phyloP scores from a whole-genome alignment of 2,113 vertebrate genomes.

The Pterophyllum scalare region DNA sequence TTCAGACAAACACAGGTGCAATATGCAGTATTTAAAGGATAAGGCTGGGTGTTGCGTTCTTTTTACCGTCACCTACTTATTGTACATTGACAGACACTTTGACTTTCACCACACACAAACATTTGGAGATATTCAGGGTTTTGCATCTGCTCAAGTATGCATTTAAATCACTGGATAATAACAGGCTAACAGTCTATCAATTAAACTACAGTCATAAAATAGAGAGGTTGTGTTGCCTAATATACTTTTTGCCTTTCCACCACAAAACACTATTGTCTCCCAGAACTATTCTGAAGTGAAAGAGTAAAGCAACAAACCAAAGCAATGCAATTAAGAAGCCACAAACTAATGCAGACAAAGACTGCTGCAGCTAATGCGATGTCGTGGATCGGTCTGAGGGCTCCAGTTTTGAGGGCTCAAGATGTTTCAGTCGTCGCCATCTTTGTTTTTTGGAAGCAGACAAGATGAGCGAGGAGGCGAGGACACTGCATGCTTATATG shows the following conservation, averaged over 20 bases:
- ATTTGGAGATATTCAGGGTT: slow-evolving; percentile 12
- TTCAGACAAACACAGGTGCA: slow-evolving; percentile 11
- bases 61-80: neutral
- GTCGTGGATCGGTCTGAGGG: neutral
- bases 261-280: slow-evolving; percentile 6
- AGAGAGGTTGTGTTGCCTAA: neutral
- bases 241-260: slow-evolving; percentile 25
- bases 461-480: neutral
- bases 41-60: neutral
- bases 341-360: neutral
- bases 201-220: neutral
- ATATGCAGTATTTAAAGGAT: slow-evolving; percentile 5
- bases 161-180: slow-evolving; percentile 12
- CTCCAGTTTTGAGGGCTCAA: neutral
- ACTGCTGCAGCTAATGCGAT: neutral
- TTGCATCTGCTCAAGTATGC: neutral
- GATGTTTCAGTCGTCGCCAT: neutral
- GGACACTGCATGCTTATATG: neutral
- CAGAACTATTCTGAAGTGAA: neutral
- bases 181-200: slow-evolving; percentile 16
- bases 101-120: neutral
- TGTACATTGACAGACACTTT: neutral
- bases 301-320: neutral
- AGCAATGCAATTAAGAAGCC: neutral
- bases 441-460: neutral